Base-by-base conservation (phyloP, 2,113 vertebrate genomes). In the Ochotona princeps region DNA sequence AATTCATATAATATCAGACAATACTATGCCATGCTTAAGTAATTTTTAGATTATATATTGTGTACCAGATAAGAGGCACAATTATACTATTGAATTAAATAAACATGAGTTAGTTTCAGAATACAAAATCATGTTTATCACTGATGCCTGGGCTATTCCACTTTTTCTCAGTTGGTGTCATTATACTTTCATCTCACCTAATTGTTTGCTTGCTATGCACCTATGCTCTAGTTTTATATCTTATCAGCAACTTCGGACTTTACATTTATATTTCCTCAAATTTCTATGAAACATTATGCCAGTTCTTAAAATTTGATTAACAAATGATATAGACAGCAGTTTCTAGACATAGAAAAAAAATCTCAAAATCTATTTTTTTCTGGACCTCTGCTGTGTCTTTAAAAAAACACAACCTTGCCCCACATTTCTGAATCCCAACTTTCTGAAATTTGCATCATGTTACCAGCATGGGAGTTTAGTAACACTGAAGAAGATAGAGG, bases 41-140 rank as follows among this genome's bases (percentile, higher is more conserved):
- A 83, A 65, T 73, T 65, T 95, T 89, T 51, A 51, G n/a, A 70
- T 89, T 69, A 2, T 57, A 38, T 90, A 96, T 90, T 17, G 18
- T 69, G 0, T 89, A 12, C 89, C 65, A 90, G 74, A 89, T n/a
- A 92, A 69, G 74, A 66, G 74, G 5, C 69, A 61, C 66, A 88
- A 47, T 66, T 74, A 49, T 49, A 61, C 15, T 35, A 28, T 57
- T 63, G 80, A 72, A 35, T 75, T 79, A 90, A 94, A 38, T 66
- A 69, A 82, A 25, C 28, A 38, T 78, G 72, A 69, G 47, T 54
- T 32, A 49, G n/a, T 57, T 82, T 87, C 30, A 70, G 74, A 44
- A 69, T 87, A 47, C 72, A 73, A 25, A 89, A 18, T 30, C 25
- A 3, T 7, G 83, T 83, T 74, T 73, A 66, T 90, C 17, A 80